A percentile compares a stretch with the other conserved stretches of the same genome.
Evolutionary conservation across 2,797 vertebrate species (phyloP).

Genomic region (Phoeniculus purpureus): DNA sequence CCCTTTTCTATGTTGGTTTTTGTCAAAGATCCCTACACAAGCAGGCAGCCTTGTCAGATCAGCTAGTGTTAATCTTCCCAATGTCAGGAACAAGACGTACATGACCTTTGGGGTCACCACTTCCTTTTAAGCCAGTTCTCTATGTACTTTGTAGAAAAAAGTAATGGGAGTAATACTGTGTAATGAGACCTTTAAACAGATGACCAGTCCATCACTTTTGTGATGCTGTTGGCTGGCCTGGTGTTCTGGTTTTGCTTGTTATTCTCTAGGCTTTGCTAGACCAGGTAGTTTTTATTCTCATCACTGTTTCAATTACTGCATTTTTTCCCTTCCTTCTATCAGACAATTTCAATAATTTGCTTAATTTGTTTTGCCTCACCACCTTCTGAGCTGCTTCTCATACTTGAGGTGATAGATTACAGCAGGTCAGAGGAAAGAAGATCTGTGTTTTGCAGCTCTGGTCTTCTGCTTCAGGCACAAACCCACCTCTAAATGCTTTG

Average conservation of each 20-base stretch:
- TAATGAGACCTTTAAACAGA: background rate
- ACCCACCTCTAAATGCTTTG: background rate
- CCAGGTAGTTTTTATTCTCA: background rate
- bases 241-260: too few species aligned
- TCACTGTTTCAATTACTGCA: background rate
- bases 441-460: background rate
- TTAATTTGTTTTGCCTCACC: background rate
- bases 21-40: background rate
- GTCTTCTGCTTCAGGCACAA: background rate
- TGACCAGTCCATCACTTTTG: background rate
- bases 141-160: background rate
- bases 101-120: background rate
- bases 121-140: background rate
- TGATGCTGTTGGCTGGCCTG: background rate
- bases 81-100: background rate
- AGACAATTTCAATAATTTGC: background rate
- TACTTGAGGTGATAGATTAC: background rate
- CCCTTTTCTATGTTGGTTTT: background rate
- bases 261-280: background rate
- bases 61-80: background rate
- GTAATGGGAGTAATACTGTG: background rate
- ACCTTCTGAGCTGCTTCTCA: background rate
- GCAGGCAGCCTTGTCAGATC: background rate
- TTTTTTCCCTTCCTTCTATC: background rate
- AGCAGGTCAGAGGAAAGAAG: background rate